A percentile compares a stretch with the other conserved stretches of the same genome.
Evolutionary conservation across 1,140 invertebrate genomes (phyloP).

Genomic region (Drosophila hydei): DNA sequence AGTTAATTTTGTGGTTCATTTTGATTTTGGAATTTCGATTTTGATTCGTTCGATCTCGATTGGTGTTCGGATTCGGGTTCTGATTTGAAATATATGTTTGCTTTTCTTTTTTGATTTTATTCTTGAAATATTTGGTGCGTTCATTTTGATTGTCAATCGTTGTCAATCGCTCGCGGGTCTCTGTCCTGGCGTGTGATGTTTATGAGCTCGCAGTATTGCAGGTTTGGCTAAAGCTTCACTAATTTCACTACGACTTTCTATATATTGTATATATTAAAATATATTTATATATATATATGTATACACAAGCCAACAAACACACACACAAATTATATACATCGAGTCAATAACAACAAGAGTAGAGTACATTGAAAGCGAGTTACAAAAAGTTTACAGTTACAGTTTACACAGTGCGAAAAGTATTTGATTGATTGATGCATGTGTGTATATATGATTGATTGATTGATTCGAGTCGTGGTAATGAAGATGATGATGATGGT

Average conservation of each 20-base stretch:
- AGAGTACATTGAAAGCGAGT: conserved; percentile 43
- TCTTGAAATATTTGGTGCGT: conserved; percentile 11
- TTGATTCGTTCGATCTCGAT: conserved; percentile 31
- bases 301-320: neutral
- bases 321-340: conserved; percentile 19
- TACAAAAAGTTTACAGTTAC: conserved; percentile 31
- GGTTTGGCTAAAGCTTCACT: conserved; percentile 83
- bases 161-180: conserved; percentile 42
- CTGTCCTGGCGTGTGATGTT: conserved; percentile 72
- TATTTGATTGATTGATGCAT: conserved; percentile 42
- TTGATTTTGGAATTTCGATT: conserved; percentile 30
- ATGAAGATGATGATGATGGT: conserved; percentile 42
- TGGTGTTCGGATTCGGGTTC: conserved; percentile 28
- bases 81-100: conserved; percentile 16
- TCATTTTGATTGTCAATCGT: conserved; percentile 55
- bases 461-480: conserved; percentile 22
- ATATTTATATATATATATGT: conserved; percentile 9
- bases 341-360: conserved; percentile 22
- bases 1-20: conserved; percentile 30
- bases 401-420: conserved; percentile 51
- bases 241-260: conserved; percentile 84
- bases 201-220: conserved; percentile 82
- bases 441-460: too few relatives aligned
- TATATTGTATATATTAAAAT: conserved; percentile 28
- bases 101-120: conserved; percentile 3